Evolutionary conservation across 2,797 vertebrate genomes (phyloP).

Genomic region (Karalla daura): DNA sequence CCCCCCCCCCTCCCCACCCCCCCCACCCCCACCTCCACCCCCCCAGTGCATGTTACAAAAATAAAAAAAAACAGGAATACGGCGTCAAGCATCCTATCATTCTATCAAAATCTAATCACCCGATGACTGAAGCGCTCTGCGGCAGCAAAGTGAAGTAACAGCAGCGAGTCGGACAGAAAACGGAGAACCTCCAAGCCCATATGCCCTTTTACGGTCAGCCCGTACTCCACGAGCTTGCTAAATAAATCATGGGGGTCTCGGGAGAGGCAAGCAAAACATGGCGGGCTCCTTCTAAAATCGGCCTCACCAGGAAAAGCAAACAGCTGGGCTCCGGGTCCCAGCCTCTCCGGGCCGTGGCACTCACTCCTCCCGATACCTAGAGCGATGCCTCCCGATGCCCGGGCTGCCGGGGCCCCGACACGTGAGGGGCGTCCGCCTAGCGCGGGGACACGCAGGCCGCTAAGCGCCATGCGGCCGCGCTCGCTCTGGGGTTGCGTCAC

Average conservation of each 20-base stretch:
- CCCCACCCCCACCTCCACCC: too few relatives aligned
- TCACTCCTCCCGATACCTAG: too few relatives aligned
- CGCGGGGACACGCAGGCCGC: too few relatives aligned
- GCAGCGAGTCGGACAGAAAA: conserved; percentile 37
- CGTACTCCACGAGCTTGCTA: conserved; percentile 75
- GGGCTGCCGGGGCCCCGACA: too few relatives aligned
- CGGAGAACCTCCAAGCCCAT: conserved; percentile 49
- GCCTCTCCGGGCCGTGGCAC: conserved; percentile 50
- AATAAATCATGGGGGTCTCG: conserved; percentile 81
- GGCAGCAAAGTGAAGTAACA: conserved; percentile 49
- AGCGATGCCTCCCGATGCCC: too few relatives aligned
- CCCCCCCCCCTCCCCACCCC: too few relatives aligned
- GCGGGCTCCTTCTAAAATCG: conserved; percentile 73
- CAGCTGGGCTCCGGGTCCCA: conserved; percentile 66
- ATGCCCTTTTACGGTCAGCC: conserved; percentile 85
- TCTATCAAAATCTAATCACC: conserved; percentile 26
- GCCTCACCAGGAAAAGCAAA: conserved; percentile 75
- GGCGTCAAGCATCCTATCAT: neutral
- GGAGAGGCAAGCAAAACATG: conserved; percentile 80
- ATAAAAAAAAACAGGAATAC: neutral
- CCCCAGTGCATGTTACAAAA: too few relatives aligned
- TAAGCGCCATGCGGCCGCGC: too few relatives aligned
- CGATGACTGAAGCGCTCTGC: conserved; percentile 37
- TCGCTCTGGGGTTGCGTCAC: too few relatives aligned
- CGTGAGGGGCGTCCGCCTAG: too few relatives aligned